Conservation (phyloP, 2,797 vertebrate species). For the Strix occidentalis region DNA sequence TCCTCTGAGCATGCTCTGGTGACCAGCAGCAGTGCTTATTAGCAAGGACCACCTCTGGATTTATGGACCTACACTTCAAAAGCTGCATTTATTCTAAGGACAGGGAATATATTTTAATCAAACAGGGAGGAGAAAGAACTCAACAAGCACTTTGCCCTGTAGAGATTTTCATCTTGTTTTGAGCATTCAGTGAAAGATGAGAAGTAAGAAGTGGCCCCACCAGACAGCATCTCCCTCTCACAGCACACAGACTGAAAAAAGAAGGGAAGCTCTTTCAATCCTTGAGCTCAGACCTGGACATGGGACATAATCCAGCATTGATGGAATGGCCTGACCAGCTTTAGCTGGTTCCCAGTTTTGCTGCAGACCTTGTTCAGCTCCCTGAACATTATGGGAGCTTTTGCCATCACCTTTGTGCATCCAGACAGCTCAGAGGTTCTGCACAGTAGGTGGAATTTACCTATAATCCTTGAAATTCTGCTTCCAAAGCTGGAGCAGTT, state of each 20-base stretch:
- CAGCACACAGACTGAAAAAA: background rate
- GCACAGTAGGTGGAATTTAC: background rate
- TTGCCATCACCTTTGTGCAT: background rate
- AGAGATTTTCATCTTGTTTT: constrained; percentile 4
- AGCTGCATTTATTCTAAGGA: background rate
- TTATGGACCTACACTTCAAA: constrained; percentile 32
- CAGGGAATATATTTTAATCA: background rate
- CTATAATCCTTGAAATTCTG: background rate
- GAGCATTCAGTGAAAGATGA: background rate
- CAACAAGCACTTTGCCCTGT: background rate
- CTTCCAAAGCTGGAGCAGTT: background rate
- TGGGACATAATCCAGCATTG: fast-evolving
- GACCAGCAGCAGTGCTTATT: background rate
- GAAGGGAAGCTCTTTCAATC: background rate
- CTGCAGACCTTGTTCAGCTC: background rate
- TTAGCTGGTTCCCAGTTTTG: background rate
- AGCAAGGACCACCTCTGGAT: background rate
- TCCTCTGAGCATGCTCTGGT: background rate
- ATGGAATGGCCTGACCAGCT: background rate
- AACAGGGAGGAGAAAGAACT: background rate
- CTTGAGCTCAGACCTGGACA: background rate
- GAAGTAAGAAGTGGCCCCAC: background rate
- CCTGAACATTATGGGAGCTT: background rate
- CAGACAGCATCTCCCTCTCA: background rate
- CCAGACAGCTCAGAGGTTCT: background rate